These are phyloP conservation scores for Digitonthophagus gazella DNA, from an alignment of 2,888 invertebrate genomes.

Conservation along the genomic window DNA sequence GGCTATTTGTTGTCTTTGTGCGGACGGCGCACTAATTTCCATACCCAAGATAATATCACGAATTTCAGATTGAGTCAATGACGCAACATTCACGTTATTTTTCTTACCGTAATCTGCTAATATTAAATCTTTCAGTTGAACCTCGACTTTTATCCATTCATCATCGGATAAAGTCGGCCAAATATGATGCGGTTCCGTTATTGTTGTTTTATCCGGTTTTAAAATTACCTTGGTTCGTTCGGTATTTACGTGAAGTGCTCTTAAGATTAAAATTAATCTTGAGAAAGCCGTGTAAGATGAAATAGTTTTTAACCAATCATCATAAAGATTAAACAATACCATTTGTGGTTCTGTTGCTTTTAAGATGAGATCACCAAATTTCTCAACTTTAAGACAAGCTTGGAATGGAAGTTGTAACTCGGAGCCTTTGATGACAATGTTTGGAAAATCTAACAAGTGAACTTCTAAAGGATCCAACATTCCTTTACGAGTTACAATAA, in stretches of 20 bases:
- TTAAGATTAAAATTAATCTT: conserved; percentile 90
- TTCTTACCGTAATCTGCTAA: conserved; percentile 99
- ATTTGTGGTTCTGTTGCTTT: conserved; percentile 99
- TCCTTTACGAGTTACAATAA: conserved; percentile 98
- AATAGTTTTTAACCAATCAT: conserved; percentile 99
- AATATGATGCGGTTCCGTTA: conserved; percentile 99
- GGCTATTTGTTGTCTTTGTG: conserved; percentile 98
- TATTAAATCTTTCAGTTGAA: conserved; percentile 96
- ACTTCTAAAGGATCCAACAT: conserved; percentile 99
- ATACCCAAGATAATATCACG: conserved; percentile 98
- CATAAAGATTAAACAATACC: conserved; percentile 98
- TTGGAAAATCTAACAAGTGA: conserved; percentile 99
- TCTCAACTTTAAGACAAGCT: conserved; percentile 97
- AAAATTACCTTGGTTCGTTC: conserved; percentile 97
- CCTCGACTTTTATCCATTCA: conserved; percentile 99
- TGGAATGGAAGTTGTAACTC: conserved; percentile 98
- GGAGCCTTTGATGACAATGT: conserved; percentile 99
- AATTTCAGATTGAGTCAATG: conserved; percentile 98
- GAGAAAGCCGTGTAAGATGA: conserved; percentile 99
- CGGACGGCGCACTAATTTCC: conserved; percentile 99
- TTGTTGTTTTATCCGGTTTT: conserved; percentile 98
- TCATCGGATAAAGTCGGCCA: conserved; percentile 98
- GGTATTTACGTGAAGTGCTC: conserved; percentile 98
- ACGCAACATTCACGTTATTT: conserved; percentile 98
- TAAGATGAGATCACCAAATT: conserved; percentile 97